A percentile compares a stretch with the other conserved stretches of the same genome.
Conservation (phyloP, 2,888 invertebrate genomes). For the Hirtodrosophila cameraria region DNA sequence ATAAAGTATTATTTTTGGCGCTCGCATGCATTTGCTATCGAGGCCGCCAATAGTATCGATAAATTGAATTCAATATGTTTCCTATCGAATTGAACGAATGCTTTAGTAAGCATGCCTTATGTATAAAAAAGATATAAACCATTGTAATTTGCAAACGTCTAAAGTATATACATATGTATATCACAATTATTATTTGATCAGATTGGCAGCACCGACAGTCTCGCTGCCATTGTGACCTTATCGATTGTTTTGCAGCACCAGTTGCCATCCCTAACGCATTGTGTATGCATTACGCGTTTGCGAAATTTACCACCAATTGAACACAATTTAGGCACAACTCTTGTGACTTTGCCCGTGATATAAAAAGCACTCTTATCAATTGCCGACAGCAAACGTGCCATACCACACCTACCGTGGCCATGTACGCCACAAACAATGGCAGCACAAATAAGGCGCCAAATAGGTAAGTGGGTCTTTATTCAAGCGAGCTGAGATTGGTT, state of each 20-base stretch:
- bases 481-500: constrained; percentile 4
- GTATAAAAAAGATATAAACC: no score
- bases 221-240: constrained; percentile 14
- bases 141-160: no score
- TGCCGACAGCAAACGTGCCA: constrained; percentile 25
- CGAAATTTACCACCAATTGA: constrained; percentile 45
- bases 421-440: constrained; percentile 75
- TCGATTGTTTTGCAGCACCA: constrained; percentile 39
- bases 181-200: no score
- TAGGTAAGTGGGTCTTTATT: constrained; percentile 50
- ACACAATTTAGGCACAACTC: constrained; percentile 32
- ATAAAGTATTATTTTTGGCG: no score
- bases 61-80: no score
- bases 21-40: no score
- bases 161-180: no score
- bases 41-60: no score
- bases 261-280: constrained; percentile 52
- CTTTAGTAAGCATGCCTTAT: no score
- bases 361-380: constrained; percentile 22
- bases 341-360: constrained; percentile 17
- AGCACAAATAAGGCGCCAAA: constrained; percentile 75
- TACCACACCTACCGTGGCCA: constrained; percentile 48
- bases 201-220: constrained; percentile 10
- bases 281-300: constrained; percentile 74
- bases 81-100: no score